These are phyloP conservation scores for Microchrysa polita DNA, from an alignment of 2,888 invertebrate species.

Conservation along the genomic window DNA sequence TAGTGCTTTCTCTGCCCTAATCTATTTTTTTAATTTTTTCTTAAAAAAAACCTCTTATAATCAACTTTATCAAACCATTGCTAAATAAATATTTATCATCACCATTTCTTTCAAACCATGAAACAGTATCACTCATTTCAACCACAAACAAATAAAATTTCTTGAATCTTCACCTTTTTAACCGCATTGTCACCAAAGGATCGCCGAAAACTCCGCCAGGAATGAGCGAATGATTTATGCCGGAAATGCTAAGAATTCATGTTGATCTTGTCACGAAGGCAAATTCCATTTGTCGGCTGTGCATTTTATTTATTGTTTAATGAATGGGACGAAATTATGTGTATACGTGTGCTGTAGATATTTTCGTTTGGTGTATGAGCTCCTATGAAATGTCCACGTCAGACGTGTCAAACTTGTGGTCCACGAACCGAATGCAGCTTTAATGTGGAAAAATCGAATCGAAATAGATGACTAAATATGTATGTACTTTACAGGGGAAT, in stretches of 20 bases:
- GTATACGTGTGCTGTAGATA: no score
- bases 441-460: no score
- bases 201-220: background rate
- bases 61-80: background rate
- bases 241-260: slow-evolving; percentile 2
- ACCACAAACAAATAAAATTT: background rate
- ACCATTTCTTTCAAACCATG: background rate
- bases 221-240: background rate
- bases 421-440: no score
- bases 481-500: no score
- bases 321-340: background rate
- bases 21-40: no score
- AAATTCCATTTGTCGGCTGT: background rate
- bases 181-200: background rate
- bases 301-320: slow-evolving; percentile 10
- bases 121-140: background rate
- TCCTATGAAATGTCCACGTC: no score
- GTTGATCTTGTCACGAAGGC: background rate
- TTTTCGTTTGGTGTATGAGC: no score
- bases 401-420: no score
- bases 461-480: no score
- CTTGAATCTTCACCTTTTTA: no score
- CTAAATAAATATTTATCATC: background rate
- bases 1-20: no score
- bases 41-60: no score